Conservation (phyloP, 2,113 vertebrate genomes). For the Clarias magur region DNA sequence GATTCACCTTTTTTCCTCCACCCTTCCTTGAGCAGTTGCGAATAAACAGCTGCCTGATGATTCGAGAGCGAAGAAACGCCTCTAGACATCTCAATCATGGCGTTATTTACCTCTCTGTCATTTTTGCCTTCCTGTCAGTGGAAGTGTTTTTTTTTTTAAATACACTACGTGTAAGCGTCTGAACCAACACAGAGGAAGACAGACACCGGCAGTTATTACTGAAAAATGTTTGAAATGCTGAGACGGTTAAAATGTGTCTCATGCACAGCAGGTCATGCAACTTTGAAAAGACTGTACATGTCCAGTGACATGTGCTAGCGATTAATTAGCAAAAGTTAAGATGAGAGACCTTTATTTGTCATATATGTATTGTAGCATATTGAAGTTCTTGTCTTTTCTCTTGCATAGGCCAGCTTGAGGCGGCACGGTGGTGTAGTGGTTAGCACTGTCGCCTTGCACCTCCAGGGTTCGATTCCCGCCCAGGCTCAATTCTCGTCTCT, state of each 20-base stretch:
- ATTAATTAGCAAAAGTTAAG: not conserved
- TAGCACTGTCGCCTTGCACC: too few species aligned
- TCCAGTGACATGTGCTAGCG: not conserved
- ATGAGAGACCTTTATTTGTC: too few species aligned
- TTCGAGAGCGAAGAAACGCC: constrained; percentile 62
- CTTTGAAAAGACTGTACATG: not conserved
- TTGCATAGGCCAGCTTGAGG: too few species aligned
- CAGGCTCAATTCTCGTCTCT: too few species aligned
- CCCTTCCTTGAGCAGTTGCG: constrained; percentile 59
- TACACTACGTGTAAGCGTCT: not conserved
- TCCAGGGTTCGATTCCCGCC: too few species aligned
- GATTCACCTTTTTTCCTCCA: constrained; percentile 49
- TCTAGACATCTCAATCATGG: constrained; percentile 72
- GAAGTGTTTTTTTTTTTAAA: not conserved
- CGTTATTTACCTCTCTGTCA: constrained; percentile 64
- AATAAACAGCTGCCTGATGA: constrained; percentile 66
- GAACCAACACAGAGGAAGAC: not conserved
- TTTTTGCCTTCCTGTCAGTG: not conserved
- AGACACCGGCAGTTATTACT: not conserved
- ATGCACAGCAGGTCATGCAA: not conserved
- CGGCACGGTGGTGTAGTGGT: too few species aligned
- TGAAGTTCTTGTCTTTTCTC: too few species aligned
- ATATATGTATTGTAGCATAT: too few species aligned
- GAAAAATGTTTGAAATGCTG: not conserved
- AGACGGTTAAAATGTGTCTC: not conserved